Evolutionary conservation across 2,797 vertebrate species (phyloP).

Genomic region (Pseudocheirus occidentalis): DNA sequence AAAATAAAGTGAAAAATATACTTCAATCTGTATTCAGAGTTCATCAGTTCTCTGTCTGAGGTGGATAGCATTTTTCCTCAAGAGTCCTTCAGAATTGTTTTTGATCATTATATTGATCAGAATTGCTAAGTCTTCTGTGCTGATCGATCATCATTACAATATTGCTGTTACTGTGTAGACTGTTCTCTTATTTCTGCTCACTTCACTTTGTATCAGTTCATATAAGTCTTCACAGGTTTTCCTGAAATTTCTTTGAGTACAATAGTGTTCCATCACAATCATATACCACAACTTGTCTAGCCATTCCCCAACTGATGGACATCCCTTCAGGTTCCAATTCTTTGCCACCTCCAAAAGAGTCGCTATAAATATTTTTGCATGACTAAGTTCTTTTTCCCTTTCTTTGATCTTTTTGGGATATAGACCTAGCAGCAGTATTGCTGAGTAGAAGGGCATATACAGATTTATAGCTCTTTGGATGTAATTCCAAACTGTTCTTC

Average conservation of each 20-base stretch:
- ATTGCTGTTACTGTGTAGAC: neutral
- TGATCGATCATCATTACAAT: neutral
- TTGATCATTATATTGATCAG: neutral
- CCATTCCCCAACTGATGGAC: neutral
- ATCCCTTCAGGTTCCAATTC: neutral
- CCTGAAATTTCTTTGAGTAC: neutral
- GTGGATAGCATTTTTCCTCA: neutral
- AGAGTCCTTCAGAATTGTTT: neutral
- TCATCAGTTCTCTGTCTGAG: neutral
- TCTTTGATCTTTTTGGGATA: neutral
- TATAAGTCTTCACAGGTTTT: neutral
- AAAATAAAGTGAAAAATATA: neutral
- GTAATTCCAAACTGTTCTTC: neutral
- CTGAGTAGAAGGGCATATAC: neutral
- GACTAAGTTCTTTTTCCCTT: neutral
- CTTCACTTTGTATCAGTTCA: neutral
- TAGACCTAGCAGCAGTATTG: neutral
- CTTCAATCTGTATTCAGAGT: neutral
- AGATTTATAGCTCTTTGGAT: neutral
- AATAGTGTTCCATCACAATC: neutral
- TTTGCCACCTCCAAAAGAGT: neutral
- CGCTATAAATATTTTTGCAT: neutral
- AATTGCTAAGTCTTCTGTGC: neutral
- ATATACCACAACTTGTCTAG: neutral
- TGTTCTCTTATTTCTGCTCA: neutral